Base-by-base conservation (phyloP, 1,140 invertebrate species). In the Parasteatoda tepidariorum region DNA sequence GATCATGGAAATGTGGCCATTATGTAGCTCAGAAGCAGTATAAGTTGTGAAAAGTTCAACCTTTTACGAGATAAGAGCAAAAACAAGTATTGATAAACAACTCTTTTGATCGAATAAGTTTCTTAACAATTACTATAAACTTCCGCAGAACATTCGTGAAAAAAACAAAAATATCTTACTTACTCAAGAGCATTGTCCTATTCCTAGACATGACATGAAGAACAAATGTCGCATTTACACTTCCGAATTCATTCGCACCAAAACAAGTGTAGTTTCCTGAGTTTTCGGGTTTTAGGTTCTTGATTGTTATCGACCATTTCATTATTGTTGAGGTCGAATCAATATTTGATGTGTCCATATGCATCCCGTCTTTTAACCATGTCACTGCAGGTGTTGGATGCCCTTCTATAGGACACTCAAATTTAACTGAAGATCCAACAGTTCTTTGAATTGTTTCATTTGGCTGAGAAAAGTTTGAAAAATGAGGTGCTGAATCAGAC, bases 241-340 rank as follows among this genome's bases (percentile, higher is more conserved):
- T 95, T 15, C 93, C 95, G 22, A 93, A 87, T 11, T 90, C 87
- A 87, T 97, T 98, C 89, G 93, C 94, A 7, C 95, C 93, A 33
- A 93, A 89, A 87, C 96, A 98, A 0, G 93, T 96, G 87, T 97
- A 98, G 85, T 94, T 94, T 24, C 95, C 95, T 59, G 91, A 92
- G 86, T 97, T 96, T 7, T 92, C 74, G 1, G 68, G 57, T 31
- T 86, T 81, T 57, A 89, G 33, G 61, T 88, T 85, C 11, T 84
- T 61, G 5, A 87, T 38, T 11, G 86, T 74, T 5, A 85, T 38
- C 9, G 73, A 81, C 31, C 66, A 71, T 9, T 54, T 67, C 68
- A 54, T 66, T 22, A 70, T 66, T 24, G 70, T 48, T n/a, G 38
- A 41, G n/a, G 41, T 62, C 11, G 62, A 59, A 31, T 67, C 62